Conservation (phyloP, 2,797 vertebrate genomes). For the Chelmon rostratus region DNA sequence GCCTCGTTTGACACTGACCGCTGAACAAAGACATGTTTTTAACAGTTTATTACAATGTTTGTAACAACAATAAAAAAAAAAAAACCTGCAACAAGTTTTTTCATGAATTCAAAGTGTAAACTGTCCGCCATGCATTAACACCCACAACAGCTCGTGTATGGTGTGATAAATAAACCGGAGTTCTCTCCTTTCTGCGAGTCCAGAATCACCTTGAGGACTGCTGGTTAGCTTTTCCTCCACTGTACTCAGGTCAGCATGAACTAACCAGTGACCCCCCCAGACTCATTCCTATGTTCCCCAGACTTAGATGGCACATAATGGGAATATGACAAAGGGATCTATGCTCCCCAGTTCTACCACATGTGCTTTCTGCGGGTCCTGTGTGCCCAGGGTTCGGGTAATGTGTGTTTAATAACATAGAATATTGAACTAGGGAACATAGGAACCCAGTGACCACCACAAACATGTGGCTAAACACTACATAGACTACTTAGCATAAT, state of each 20-base stretch:
- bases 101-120: conserved; percentile 42
- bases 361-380: no score
- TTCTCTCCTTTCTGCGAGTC: conserved; percentile 19
- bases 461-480: conserved; percentile 24
- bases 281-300: no score
- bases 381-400: no score
- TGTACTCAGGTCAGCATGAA: conserved; percentile 22
- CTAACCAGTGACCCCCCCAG: not conserved
- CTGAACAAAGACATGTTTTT: not conserved
- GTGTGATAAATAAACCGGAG: conserved; percentile 43
- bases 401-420: no score
- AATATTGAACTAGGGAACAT: no score
- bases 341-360: no score
- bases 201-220: not conserved
- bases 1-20: conserved; percentile 49
- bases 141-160: conserved; percentile 36
- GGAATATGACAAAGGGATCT: no score
- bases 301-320: no score
- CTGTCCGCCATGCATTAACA: conserved; percentile 50
- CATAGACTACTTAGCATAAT: conserved; percentile 24
- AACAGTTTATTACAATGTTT: conserved; percentile 26
- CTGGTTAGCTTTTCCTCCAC: not conserved
- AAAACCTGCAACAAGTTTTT: not conserved
- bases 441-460: conserved; percentile 42
- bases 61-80: conserved; percentile 21